Evolutionary conservation across 2,113 vertebrate species (phyloP).

Genomic region (Gila orcuttii): DNA sequence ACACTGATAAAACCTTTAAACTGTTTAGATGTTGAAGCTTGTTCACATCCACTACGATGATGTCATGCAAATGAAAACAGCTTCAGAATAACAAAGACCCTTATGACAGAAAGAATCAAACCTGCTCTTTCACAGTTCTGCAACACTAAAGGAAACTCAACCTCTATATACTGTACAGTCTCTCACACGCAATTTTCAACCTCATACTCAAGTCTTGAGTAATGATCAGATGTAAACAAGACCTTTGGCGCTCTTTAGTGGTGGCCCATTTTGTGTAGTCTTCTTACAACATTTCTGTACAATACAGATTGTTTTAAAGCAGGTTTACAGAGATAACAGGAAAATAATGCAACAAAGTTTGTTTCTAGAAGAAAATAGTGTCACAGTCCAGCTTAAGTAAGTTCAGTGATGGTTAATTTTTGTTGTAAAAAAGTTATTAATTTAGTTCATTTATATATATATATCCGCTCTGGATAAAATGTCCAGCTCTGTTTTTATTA

Average conservation of each 20-base stretch:
- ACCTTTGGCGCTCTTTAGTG: not conserved
- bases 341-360: no score
- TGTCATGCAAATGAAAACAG: not conserved
- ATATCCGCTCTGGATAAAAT: no score
- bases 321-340: no score
- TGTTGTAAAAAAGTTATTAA: no score
- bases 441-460: no score
- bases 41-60: not conserved
- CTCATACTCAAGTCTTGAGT: not conserved
- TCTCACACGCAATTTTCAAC: not conserved
- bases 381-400: no score
- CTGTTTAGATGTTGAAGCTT: not conserved
- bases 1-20: not conserved
- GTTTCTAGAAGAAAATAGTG: no score
- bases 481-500: no score
- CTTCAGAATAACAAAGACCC: not conserved
- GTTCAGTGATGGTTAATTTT: no score
- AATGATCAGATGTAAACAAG: not conserved
- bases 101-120: not conserved
- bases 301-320: no score
- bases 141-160: not conserved
- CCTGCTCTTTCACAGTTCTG: not conserved
- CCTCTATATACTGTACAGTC: not conserved
- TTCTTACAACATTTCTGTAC: no score
- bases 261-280: not conserved